Evolutionary conservation across 2,113 vertebrate species (phyloP).

Genomic region (Catharus bicknelli): DNA sequence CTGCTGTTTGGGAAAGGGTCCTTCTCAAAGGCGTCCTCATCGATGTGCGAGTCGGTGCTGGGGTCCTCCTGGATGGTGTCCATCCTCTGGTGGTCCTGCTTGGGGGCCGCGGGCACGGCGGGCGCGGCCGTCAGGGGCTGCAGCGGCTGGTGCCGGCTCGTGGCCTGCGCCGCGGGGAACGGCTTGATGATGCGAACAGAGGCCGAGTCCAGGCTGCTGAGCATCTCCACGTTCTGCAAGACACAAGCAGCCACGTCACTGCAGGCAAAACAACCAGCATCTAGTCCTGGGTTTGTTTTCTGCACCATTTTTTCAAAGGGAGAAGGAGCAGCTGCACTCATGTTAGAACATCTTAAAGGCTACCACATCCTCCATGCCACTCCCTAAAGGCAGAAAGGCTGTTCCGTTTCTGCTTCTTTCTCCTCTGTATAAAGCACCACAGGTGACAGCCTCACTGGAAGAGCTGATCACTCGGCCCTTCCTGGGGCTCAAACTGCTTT

Average conservation of each 20-base stretch:
- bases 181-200: constrained; percentile 87
- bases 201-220: constrained; percentile 87
- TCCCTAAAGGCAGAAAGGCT: background rate
- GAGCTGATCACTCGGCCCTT: fast-evolving
- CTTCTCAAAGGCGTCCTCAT: constrained; percentile 84
- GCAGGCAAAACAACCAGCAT: background rate
- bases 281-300: fast-evolving
- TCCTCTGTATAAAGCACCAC: background rate
- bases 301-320: background rate
- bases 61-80: constrained; percentile 97
- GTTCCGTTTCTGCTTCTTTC: background rate
- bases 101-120: background rate
- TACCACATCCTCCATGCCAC: fast-evolving
- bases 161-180: constrained; percentile 66
- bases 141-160: constrained; percentile 72
- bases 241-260: background rate
- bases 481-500: background rate
- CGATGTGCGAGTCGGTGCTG: constrained; percentile 87
- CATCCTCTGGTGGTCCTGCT: constrained; percentile 85
- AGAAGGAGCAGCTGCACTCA: background rate
- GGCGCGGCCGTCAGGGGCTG: constrained; percentile 40
- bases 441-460: background rate
- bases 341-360: background rate
- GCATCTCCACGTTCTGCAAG: constrained; percentile 88
- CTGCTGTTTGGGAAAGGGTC: constrained; percentile 85